Evolutionary conservation across 1,140 invertebrate genomes (phyloP).

Genomic region (Drosophila biarmipes): DNA sequence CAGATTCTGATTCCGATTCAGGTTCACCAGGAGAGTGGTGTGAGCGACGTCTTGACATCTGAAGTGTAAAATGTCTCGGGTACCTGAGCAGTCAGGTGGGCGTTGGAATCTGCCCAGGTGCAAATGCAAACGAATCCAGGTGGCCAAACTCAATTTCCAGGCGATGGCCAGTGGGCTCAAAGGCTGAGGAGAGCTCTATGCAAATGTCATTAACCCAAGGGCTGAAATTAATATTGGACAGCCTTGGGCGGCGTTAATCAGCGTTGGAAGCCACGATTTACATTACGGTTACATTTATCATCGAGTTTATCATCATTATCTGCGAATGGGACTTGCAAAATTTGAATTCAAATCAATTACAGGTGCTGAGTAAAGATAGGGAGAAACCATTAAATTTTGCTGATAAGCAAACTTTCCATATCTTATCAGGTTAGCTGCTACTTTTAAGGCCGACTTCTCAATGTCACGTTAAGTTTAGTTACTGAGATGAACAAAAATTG

Average conservation of each 20-base stretch:
- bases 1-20: slow-evolving; percentile 8
- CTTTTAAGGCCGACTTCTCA: too few relatives aligned
- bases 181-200: slow-evolving; percentile 19
- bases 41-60: slow-evolving; percentile 50
- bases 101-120: slow-evolving; percentile 6
- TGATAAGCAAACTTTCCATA: background rate
- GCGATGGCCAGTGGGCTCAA: slow-evolving; percentile 8
- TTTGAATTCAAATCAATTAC: background rate
- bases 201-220: slow-evolving; percentile 51
- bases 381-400: background rate
- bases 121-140: slow-evolving; percentile 43
- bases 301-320: background rate
- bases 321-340: background rate
- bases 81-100: slow-evolving; percentile 8
- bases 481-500: too few relatives aligned
- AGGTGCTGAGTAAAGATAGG: background rate
- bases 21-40: slow-evolving; percentile 15
- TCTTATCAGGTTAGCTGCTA: too few relatives aligned
- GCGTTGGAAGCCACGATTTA: slow-evolving; percentile 14
- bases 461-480: too few relatives aligned
- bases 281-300: background rate
- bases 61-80: slow-evolving; percentile 39
- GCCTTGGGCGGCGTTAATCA: slow-evolving; percentile 18
- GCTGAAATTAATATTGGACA: slow-evolving; percentile 36
- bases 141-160: slow-evolving; percentile 39